phyloP scores from a whole-genome alignment of 37 sponge, comb jelly and placozoan species.

The Petrosia ficiformis region DNA sequence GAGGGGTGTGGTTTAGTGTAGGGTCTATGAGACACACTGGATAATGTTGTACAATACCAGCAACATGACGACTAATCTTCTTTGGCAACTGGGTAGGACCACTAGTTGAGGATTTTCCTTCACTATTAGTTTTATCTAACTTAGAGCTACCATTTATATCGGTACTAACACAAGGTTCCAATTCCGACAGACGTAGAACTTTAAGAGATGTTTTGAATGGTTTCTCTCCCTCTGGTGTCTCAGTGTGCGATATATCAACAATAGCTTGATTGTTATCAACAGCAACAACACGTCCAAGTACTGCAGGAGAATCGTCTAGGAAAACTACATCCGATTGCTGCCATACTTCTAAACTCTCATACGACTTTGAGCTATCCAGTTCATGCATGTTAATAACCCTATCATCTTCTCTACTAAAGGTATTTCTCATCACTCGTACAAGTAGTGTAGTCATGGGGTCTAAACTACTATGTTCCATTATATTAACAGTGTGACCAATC shows the following conservation, averaged over 20 bases:
- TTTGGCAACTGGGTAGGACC: background rate
- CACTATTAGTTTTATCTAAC: background rate
- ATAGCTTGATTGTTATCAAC: slow-evolving; percentile 67
- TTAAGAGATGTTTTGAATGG: slow-evolving; percentile 32
- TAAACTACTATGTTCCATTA: slow-evolving; percentile 34
- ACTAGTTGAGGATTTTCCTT: background rate
- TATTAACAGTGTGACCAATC: slow-evolving; percentile 47
- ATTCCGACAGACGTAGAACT: slow-evolving; percentile 42
- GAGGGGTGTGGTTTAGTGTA: background rate
- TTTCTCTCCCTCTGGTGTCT: background rate
- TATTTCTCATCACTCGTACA: slow-evolving; percentile 28
- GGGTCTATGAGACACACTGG: slow-evolving; percentile 60
- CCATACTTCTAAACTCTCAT: slow-evolving; percentile 50
- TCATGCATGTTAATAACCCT: background rate
- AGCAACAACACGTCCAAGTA: slow-evolving; percentile 62
- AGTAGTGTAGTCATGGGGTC: slow-evolving; percentile 42
- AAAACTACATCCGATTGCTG: slow-evolving; percentile 57
- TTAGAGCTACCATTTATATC: background rate
- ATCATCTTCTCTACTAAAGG: background rate
- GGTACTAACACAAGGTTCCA: slow-evolving; percentile 31
- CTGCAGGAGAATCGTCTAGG: slow-evolving; percentile 63
- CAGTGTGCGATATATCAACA: slow-evolving; percentile 42
- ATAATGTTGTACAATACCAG: slow-evolving; percentile 62
- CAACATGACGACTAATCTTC: slow-evolving; percentile 41
- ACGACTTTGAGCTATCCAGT: background rate